Percentiles rank a stretch among this genome's conserved stretches.
Conservation (phyloP, 2,113 vertebrate species). For the Melanerpes formicivorus region DNA sequence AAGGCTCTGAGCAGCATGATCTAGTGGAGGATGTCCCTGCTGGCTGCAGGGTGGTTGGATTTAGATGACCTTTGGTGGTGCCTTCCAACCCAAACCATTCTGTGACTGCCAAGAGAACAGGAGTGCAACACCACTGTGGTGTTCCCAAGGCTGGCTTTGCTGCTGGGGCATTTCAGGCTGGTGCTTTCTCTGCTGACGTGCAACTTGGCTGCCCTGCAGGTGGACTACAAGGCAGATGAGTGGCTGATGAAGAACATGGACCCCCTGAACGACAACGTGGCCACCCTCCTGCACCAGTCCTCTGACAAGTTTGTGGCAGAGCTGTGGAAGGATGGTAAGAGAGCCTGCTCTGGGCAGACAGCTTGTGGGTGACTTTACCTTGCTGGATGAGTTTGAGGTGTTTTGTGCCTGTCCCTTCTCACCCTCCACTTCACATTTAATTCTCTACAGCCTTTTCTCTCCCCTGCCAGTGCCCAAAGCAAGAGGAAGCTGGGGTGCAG, state of each 20-base stretch:
- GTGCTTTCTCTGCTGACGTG: background rate
- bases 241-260: constrained; percentile 99
- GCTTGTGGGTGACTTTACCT: background rate
- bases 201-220: constrained; percentile 72
- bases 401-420: background rate
- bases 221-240: constrained; percentile 98
- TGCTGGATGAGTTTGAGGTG: background rate
- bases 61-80: too few species aligned
- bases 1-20: too few species aligned
- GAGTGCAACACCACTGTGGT: background rate
- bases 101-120: background rate
- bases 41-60: too few species aligned
- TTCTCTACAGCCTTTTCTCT: background rate
- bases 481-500: background rate
- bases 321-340: constrained; percentile 97
- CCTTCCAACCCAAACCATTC: background rate
- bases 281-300: constrained; percentile 95
- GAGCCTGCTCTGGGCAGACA: background rate
- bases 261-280: constrained; percentile 96
- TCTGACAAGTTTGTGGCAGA: constrained; percentile 95
- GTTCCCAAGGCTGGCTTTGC: background rate
- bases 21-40: too few species aligned
- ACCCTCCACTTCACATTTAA: background rate
- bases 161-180: background rate
- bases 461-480: background rate